Conservation (phyloP, 1,140 invertebrate genomes). For the Steinernema feltiae region DNA sequence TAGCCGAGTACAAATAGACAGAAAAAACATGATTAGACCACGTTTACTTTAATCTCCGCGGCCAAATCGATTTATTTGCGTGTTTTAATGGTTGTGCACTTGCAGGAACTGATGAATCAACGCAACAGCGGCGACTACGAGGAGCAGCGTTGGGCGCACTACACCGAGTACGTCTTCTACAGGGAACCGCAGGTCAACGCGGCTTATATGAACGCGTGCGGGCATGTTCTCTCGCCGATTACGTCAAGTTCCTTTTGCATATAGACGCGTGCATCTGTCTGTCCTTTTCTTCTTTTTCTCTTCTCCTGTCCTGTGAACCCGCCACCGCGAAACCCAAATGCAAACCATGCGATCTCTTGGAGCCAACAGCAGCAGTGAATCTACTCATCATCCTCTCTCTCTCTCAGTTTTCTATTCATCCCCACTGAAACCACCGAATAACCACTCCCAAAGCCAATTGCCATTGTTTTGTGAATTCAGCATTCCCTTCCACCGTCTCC, state of each 20-base stretch:
- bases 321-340: background rate
- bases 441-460: background rate
- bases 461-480: background rate
- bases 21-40: too few relatives aligned
- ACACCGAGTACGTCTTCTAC: constrained; percentile 57
- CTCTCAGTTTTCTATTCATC: background rate
- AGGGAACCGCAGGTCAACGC: constrained; percentile 40
- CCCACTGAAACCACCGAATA: background rate
- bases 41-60: too few relatives aligned
- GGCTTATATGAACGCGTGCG: background rate
- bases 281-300: background rate
- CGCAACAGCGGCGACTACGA: constrained; percentile 55
- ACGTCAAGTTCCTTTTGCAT: constrained; percentile 1
- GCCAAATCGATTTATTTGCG: too few relatives aligned
- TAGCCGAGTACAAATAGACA: too few relatives aligned
- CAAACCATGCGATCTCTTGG: background rate
- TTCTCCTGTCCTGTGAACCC: background rate
- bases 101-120: constrained; percentile 55
- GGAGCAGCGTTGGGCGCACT: constrained; percentile 57
- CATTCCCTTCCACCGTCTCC: background rate
- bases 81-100: constrained; percentile 16
- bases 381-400: background rate
- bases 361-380: too few relatives aligned
- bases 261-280: background rate
- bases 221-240: background rate